Base-by-base conservation (phyloP, 1,140 invertebrate genomes). In the Drosophila setifemur region DNA sequence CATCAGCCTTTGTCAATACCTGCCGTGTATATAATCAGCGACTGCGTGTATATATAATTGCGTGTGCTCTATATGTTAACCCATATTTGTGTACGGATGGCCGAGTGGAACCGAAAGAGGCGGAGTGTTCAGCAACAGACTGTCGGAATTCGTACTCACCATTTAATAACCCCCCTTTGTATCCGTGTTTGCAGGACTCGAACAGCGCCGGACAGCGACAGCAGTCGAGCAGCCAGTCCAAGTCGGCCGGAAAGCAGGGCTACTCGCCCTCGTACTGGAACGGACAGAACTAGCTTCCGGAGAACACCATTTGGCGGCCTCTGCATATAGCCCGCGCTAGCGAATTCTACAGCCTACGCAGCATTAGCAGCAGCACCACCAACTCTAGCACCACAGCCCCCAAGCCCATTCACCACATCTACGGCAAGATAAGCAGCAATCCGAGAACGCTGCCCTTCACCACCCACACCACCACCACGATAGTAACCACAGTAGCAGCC, bases 121-220 rank as follows among this genome's bases (percentile, higher is more conserved):
- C 42, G 9, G 33, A 61, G 11, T 44, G 16, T 44, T 26, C 49
- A 19, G 25, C 21, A 2, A 23, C 21, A 23, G 5, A 2, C 21
- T 3, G 21, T 23, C 2, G 21, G 21, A 23, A 23, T 23, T 5
- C 21, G 2, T 23, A 23, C 21, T 23, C 2, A 23, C 21, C 21
- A 23, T 3, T 23, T 23, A 5, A n/a, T n/a, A n/a, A n/a, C n/a
- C 8, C 11, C 8, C 9, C 1, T 14, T 5, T 14, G 2, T 69
- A 11, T 57, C 25, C 23, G 39, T n/a, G n/a, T n/a, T 89, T 79
- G 3, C 92, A 95, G 92, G 94, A 95, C 77, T 93, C 94, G 33
- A 94, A 92, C 77, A 94, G 92, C 82, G 92, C 92, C 52, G 94
- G 93, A 18, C 94, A 94, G 76, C 92, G 94, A 73, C 93, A 94